Evolutionary conservation across 2,797 vertebrate species (phyloP).

Genomic region (Xenopus petersii): DNA sequence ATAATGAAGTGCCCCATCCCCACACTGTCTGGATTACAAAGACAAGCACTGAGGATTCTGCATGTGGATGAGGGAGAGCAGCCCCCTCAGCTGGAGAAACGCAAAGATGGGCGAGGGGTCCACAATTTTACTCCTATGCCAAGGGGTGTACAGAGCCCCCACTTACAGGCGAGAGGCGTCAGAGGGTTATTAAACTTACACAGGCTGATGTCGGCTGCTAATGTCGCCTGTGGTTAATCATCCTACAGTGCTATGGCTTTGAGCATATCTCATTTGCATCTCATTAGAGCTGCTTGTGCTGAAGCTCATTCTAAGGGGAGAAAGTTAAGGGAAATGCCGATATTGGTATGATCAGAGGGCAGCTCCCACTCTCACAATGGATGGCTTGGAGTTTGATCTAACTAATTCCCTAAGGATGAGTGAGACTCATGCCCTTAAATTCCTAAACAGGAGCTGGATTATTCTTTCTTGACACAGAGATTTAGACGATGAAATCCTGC

Average conservation of each 20-base stretch:
- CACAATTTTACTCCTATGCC: slow-evolving; percentile 64
- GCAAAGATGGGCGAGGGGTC: slow-evolving; percentile 68
- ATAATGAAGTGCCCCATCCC: slow-evolving; percentile 72
- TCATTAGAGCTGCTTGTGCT: slow-evolving; percentile 82
- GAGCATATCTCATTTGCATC: slow-evolving; percentile 99
- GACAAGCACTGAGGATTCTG: slow-evolving; percentile 66
- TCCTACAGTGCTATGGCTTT: slow-evolving; percentile 97
- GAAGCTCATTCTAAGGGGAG: slow-evolving; percentile 62
- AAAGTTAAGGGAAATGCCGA: slow-evolving; percentile 63
- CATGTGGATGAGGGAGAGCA: slow-evolving; percentile 57
- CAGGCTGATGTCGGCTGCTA: slow-evolving; percentile 74
- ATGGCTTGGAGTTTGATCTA: slow-evolving; percentile 21
- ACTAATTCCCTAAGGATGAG: slow-evolving; percentile 21
- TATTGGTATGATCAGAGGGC: slow-evolving; percentile 13
- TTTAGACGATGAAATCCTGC: slow-evolving; percentile 1
- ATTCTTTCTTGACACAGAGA: slow-evolving; percentile 21
- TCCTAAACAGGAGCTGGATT: slow-evolving; percentile 29
- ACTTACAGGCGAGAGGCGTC: slow-evolving; percentile 66
- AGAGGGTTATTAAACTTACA: slow-evolving; percentile 62
- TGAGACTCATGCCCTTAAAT: slow-evolving; percentile 20
- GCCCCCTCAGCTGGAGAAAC: slow-evolving; percentile 67
- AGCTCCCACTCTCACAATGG: slow-evolving; percentile 5
- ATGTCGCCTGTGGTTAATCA: slow-evolving; percentile 98
- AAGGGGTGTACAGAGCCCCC: slow-evolving; percentile 64
- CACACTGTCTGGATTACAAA: slow-evolving; percentile 97